Base-by-base conservation (phyloP, 2,797 vertebrate species). In the Lacerta agilis region DNA sequence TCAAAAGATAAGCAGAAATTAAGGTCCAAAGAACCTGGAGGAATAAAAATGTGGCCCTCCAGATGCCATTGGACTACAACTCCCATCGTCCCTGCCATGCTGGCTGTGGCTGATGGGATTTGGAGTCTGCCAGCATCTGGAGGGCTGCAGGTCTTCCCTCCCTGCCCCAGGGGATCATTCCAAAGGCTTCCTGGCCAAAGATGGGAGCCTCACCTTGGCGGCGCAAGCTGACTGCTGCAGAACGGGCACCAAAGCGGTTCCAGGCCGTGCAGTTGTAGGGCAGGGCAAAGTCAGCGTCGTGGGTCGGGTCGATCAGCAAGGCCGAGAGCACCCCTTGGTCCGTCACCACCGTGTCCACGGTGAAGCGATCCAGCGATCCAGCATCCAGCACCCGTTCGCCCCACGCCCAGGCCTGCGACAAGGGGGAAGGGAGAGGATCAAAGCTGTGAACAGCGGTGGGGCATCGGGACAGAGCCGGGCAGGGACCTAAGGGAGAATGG, bases 331-430 rank as follows among this genome's bases (percentile, higher is more conserved):
- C 96, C 0, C 97, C 98, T 0, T 92, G 95, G 4, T 97, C 97
- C 0, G 97, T 97, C 94, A 97, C 95, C 3, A 98, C 97, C 0
- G 98, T 98, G 96, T 98, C 98, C 91, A 99, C 98, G 0, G 98
- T 97, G 95, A 98, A 98, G 33, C 98, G 97, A 3, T 98, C 98
- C 1, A 93, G 96, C 0, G 98, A 96, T 0, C 98, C 98, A 0
- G 97, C 96, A 2, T 97, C 97, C 86, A 99, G 96, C 55, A 92
- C 97, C 91, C 95, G 94, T 78, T 98, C 98, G 9, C 98, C 98
- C 92, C 98, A 99, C 25, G 97, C 97, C 98, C 98, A 99, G 77
- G 98, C 97, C 98, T 99, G 93, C 25, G 7, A 0, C 8, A 8
- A 36, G 66, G 41, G 7, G 38, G 66, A 38, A 79, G 66, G 20